Base-by-base conservation (phyloP, 2,797 vertebrate species). In the Salmo trutta region DNA sequence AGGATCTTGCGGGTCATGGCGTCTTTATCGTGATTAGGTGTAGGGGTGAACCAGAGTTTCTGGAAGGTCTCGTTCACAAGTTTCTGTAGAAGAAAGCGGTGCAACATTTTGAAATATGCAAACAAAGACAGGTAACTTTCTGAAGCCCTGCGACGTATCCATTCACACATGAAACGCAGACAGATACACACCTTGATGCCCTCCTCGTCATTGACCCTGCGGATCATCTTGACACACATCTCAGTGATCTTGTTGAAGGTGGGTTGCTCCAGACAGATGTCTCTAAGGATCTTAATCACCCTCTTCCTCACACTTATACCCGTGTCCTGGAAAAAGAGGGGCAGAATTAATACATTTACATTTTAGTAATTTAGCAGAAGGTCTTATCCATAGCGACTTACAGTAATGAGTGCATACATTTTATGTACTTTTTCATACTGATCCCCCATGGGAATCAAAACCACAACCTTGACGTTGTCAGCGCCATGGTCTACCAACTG, bases 31-130 rank as follows among this genome's bases (percentile, higher is more conserved):
- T 98, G 95, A 78, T 96, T 94, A 71, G 95, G 97, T 41, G 97
- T 98, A 67, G 98, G 98, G 51, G 98, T 97, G 88, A 99, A 99
- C 98, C 98, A 99, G 69, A 99, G 95, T 87, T 99, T 99, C 92
- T 99, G 98, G 94, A 99, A 99, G 84, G 98, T 99, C 93, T 99
- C 98, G 82, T 99, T 99, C 83, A 99, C 98, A 92, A 99, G 92
- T 99, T 99, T 99, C 98, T 99, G 91, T 75, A 90, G 51, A 17
- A n/a, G 24, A 36, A 29, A 17, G 62, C 0, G 62, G 64, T 15
- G 64, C 21, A 66, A 16, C 12, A 27, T 66, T 27, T 27, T 47
- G 24, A 66, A 3, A 59, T 67, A 62, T 64, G 4, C 41, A 5
- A 4, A 19, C 1, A 70, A 36, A 5, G 24, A 75, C 36, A 72